These are phyloP conservation scores for Idaea straminata DNA, from an alignment of 2,888 invertebrate genomes.

Conservation along the genomic window DNA sequence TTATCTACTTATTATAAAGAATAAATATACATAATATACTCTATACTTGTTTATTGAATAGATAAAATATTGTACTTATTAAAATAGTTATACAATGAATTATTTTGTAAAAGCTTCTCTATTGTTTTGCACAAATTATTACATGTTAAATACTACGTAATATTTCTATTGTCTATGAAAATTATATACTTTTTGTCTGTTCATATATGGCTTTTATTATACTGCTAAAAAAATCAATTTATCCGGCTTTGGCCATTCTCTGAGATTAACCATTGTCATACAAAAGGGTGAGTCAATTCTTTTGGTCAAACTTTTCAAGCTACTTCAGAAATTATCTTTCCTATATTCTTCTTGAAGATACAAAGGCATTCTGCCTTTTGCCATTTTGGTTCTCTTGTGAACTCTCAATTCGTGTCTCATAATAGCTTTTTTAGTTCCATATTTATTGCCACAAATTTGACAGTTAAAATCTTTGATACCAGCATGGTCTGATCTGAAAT, in stretches of 20 bases:
- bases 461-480: conserved; percentile 55
- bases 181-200: not conserved
- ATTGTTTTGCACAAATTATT: not conserved
- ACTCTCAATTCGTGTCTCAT: conserved; percentile 60
- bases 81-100: not conserved
- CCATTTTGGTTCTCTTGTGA: conserved; percentile 59
- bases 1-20: not conserved
- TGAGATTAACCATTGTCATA: too few species aligned
- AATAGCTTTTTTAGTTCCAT: conserved; percentile 53
- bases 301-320: not conserved
- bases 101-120: not conserved
- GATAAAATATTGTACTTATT: not conserved
- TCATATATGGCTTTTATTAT: not conserved
- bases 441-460: conserved; percentile 52
- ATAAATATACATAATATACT: not conserved
- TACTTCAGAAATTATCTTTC: conserved; percentile 9
- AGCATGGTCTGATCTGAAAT: conserved; percentile 54
- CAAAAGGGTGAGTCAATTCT: too few species aligned
- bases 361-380: conserved; percentile 56
- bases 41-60: not conserved
- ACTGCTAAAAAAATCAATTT: too few species aligned
- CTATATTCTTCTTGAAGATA: conserved; percentile 55
- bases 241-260: too few species aligned
- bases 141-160: not conserved
- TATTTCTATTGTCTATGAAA: not conserved